Evolutionary conservation across 2,113 vertebrate species (phyloP), one percentile per base, ranked within the genome.

Genomic region (Carassius gibelio): DNA sequence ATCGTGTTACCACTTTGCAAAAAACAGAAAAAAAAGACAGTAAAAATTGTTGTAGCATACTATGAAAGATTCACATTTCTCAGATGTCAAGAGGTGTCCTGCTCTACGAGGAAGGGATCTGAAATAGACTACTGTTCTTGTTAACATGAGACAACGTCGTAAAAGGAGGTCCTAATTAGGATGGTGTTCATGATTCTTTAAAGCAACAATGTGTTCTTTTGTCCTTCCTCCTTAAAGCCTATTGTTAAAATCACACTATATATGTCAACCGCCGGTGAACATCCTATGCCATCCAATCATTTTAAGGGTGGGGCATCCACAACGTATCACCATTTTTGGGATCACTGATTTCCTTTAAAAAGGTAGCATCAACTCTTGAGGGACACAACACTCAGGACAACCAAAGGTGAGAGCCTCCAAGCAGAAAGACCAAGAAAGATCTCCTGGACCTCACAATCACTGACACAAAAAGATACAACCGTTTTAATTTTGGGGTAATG

Each of bases 201-300:
- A 23, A 17, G 50, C 62, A n/a, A 38, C 62, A 68, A 30, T 14
- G 80, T 57, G 64, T 82, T 71, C 57, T 30, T 15, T 59, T 62
- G 52, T 48, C 77, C 84, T 30, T 69, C 34, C 75, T 59, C 59
- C 26, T 21, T 80, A 0, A 26, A 83, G 34, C 50, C 62, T 71
- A 77, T 83, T 68, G 75, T 69, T 86, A 52, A 21, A 21, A 50
- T 77, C 74, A 8, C 57, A 61, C 77, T 77, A 85, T 85, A 83
- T 76, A 83, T 83, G 72, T 50, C 34, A 66, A n/a, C 34, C 2
- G 6, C 59, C 21, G 9, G 17, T 14, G 14, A 17, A 69, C 57
- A 55, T 42, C 45, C 78, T 59, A 13, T n/a, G 36, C 21, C 6
- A 21, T 50, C 2, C 80, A 50, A 82, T 82, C 62, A 26, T 66